Evolutionary conservation across 2,113 vertebrate genomes (phyloP), one percentile per base, ranked within the genome.

Genomic region (Nerophis ophidion): DNA sequence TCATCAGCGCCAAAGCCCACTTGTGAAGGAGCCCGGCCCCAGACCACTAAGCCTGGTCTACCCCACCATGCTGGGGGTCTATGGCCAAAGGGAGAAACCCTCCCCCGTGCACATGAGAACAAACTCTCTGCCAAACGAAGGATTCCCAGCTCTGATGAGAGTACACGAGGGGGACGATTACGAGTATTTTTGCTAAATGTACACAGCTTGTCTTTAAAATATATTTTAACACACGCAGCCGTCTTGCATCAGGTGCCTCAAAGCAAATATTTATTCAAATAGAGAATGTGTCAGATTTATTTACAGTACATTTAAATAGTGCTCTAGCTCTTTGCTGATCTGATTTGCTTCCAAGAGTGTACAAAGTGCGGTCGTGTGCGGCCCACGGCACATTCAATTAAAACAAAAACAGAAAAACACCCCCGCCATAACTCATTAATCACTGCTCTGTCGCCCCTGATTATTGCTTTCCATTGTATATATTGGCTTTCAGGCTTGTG

Each of bases 181-280:
- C 47, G 77, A 84, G 55, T 82, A 70, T 67, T 85, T 85, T 54
- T 82, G 72, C 75, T 86, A 55, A 76, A 19, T 62, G 54, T 71
- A 72, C 46, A 51, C 26, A 26, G 26, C 26, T 26, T 26, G 26
- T 26, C 26, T 36, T 60, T 44, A 11, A 12, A 12, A 44, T 11
- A 44, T 6, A 11, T 5, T 53, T 53, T 53, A 7, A 8, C 2
- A 35, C 2, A 14, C 17, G 6, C 48, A 26, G 15, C 33, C 15
- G 9, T 40, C 35, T 55, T 57, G 68, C 53, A 65, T 44, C 61
- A 79, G 81, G 87, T 90, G 88, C 87, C 82, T 88, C 54, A 79
- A 75, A 58, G 70, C 59, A 49, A 64, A 68, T 61, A 5, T 17
- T 2, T 54, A 40, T 55, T 40, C 6, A n/a, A 40, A 19, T 11